Percentiles rank a stretch among this genome's conserved stretches.
phyloP scores from a whole-genome alignment of 2,797 vertebrate species.

The Adelosebastes latens region DNA sequence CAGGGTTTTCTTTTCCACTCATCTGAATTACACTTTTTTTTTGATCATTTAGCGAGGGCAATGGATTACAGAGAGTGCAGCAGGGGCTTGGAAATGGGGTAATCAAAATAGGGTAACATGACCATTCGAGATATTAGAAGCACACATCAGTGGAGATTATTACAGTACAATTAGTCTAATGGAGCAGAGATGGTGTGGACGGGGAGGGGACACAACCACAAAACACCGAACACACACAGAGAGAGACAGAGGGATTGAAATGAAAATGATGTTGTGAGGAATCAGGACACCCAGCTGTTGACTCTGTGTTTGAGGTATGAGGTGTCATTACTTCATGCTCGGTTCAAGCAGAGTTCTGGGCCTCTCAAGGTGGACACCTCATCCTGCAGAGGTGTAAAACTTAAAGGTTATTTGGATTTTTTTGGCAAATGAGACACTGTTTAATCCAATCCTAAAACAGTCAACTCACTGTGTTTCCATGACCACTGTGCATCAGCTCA shows the following conservation, averaged over 20 bases:
- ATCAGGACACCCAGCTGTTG: conserved; percentile 75
- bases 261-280: conserved; percentile 67
- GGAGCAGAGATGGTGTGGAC: conserved; percentile 77
- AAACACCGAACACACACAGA: conserved; percentile 19
- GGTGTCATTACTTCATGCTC: conserved; percentile 53
- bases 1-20: conserved; percentile 62
- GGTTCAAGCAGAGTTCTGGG: not conserved
- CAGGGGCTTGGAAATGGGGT: conserved; percentile 78
- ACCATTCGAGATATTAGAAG: conserved; percentile 83
- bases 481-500: not conserved
- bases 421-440: not conserved
- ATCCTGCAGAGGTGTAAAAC: conserved; percentile 29
- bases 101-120: conserved; percentile 86
- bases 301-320: conserved; percentile 37
- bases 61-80: conserved; percentile 77
- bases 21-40: conserved; percentile 79
- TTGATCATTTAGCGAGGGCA: conserved; percentile 70
- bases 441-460: conserved; percentile 17
- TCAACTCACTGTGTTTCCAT: not conserved
- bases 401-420: conserved; percentile 31
- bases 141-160: conserved; percentile 86
- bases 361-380: conserved; percentile 21
- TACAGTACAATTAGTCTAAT: conserved; percentile 88
- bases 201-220: conserved; percentile 52
- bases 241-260: conserved; percentile 66